Evolutionary conservation across 2,888 invertebrate genomes (phyloP), one percentile per base, ranked within the genome.

Genomic region (Caenorhabditis sp.): DNA sequence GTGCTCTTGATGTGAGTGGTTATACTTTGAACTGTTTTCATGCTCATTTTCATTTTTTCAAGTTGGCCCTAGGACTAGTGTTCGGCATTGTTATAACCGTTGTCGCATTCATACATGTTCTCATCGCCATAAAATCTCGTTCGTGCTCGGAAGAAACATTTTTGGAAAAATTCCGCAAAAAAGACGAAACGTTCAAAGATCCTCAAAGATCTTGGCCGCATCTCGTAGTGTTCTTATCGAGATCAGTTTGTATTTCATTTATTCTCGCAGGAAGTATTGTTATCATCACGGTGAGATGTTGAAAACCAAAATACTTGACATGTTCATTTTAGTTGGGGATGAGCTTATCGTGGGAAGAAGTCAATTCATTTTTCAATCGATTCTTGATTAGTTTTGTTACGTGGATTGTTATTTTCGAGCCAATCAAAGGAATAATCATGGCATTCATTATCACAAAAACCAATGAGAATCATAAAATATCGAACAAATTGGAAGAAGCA

Each of bases 371-470:
- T 65, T 68, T 69, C 36, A 69, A 76, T 14, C 51, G 81, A 57
- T 77, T 77, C 49, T 58, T 69, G 43, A 58, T 80, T 21, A 74
- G 58, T 27, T 14, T 80, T 0, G 6, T 71, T 1, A 14, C 63
- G 0, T 83, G 80, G 80, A 54, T 75, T 1, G 23, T 78, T 10
- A 49, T 81, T 4, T 55, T 71, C 14, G 82, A 82, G 53, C 81
- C 81, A 10, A 23, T 83, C 37, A 82, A 82, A 17, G 66, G 69
- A 37, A 31, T 76, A 49, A 74, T 74, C 36, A 61, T 64, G 64
- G 71, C 71, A 5, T 71, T 60, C 24, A 19, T 68, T 12, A 60
- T 75, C 49, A 19, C 73, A 23, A 70, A 71, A 26, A 55, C 53
- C 0, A 63, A 59, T 59, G 67, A 62, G 26, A 74, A 65, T 60